Percentiles rank a stretch among this genome's conserved stretches.
phyloP scores from a whole-genome alignment of 1,140 invertebrate genomes.

The Acromyrmex heyeri region DNA sequence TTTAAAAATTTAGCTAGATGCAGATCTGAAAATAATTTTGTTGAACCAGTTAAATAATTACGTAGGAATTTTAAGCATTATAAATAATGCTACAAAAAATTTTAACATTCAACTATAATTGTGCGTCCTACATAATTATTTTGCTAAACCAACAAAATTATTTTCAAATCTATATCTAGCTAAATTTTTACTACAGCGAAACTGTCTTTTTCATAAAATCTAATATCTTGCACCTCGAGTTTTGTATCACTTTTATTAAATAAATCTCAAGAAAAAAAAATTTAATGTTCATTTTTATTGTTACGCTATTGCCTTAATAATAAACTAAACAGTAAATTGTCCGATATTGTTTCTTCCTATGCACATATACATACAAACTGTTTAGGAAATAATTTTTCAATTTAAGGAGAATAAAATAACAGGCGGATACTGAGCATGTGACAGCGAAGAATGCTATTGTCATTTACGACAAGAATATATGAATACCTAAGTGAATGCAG shows the following conservation, averaged over 20 bases:
- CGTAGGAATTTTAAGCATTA: no score
- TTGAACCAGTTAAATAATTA: no score
- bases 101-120: no score
- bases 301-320: background rate
- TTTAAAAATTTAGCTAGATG: no score
- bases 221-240: background rate
- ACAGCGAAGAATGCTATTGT: constrained; percentile 53
- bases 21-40: no score
- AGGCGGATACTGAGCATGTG: background rate
- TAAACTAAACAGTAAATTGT: constrained; percentile 31
- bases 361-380: background rate
- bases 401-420: constrained; percentile 64
- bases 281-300: constrained; percentile 30
- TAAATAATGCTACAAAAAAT: no score
- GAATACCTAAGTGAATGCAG: constrained; percentile 46
- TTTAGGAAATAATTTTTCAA: constrained; percentile 26
- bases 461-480: constrained; percentile 68
- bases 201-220: background rate
- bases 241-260: background rate
- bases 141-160: no score
- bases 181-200: no score
- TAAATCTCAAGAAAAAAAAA: background rate
- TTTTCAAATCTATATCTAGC: no score
- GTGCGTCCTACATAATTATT: no score
- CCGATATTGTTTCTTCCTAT: background rate